Base-by-base conservation (phyloP, 2,113 vertebrate species). In the Pseudorectes ferrugineus region DNA sequence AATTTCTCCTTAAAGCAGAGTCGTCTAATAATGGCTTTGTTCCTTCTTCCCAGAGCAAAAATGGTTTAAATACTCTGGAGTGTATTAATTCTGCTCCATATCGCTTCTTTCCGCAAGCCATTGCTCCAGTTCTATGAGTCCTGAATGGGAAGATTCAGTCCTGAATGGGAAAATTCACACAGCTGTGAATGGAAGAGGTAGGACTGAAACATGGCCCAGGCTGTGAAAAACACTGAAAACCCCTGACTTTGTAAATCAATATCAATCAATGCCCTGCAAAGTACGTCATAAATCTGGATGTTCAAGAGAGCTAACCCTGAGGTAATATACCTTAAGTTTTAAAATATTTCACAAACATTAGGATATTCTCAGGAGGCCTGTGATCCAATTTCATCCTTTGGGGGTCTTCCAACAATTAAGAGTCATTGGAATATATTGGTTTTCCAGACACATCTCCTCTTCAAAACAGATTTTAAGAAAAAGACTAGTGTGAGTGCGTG, bases 241-340 rank as follows among this genome's bases (percentile, higher is more conserved):
- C 26, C 17, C 79, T 80, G 68, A 75, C 73, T 85, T 82, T 40
- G 26, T 95, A 70, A 92, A 93, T 92, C 94, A 95, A 42, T 95
- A 95, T 46, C 71, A 91, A 76, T 89, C 93, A 76, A 91, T 94
- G 77, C n/a, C 42, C 54, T 92, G 54, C n/a, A 86, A 93, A 92
- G 72, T 71, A 91, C 79, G 59, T 71, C 66, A 88, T 94, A 95
- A 92, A 94, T 87, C 81, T 85, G 71, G 59, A 87, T 73, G 45
- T 92, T 87, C 89, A 75, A 74, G 70, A 92, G 45, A 49, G 43
- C 28, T 75, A 91, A 85, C 68, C 57, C 73, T 75, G 75, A 81
- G 54, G 70, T 88, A 92, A 49, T 70, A 79, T 38, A 72, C 42
- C 87, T 84, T 38, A 85, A 2, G 1, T 88, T 95, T 91, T 85